These are phyloP conservation scores for Syngnathoides biaculeatus DNA, from an alignment of 2,113 vertebrate species.

Conservation along the genomic window DNA sequence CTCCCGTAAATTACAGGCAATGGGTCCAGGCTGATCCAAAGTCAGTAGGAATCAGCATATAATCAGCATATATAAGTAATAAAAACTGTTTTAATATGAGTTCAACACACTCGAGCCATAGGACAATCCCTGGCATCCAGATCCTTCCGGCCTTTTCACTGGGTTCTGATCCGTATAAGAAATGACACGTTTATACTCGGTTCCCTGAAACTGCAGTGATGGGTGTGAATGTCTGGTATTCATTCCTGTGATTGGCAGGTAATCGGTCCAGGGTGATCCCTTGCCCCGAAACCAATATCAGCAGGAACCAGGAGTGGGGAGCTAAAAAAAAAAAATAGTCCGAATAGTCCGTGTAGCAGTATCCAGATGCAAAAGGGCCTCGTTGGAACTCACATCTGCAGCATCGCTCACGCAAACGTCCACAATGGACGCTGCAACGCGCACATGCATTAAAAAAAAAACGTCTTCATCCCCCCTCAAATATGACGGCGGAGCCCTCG, in stretches of 20 bases:
- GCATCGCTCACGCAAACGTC: conserved; percentile 23
- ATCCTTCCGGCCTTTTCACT: neutral
- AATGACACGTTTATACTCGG: neutral
- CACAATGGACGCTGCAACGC: neutral
- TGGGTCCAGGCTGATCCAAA: neutral
- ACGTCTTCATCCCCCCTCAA: conserved; percentile 2
- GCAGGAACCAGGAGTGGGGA: neutral
- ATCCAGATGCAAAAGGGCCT: neutral
- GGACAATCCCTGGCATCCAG: conserved; percentile 7
- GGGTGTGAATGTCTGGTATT: neutral
- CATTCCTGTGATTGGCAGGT: conserved; percentile 1
- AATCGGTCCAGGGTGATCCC: neutral
- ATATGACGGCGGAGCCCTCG: neutral
- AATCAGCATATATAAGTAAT: neutral
- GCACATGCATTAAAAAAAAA: no score
- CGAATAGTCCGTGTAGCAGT: conserved; percentile 1
- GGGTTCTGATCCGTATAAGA: neutral
- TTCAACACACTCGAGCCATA: conserved; percentile 1
- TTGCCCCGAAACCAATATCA: neutral
- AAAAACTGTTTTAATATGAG: neutral
- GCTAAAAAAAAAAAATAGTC: neutral
- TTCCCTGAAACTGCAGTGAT: neutral
- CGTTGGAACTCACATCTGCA: conserved; percentile 44
- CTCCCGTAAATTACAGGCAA: neutral
- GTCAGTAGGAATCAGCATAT: neutral